Conservation (phyloP, 2,888 invertebrate species). For the Drosophila ustulata region DNA sequence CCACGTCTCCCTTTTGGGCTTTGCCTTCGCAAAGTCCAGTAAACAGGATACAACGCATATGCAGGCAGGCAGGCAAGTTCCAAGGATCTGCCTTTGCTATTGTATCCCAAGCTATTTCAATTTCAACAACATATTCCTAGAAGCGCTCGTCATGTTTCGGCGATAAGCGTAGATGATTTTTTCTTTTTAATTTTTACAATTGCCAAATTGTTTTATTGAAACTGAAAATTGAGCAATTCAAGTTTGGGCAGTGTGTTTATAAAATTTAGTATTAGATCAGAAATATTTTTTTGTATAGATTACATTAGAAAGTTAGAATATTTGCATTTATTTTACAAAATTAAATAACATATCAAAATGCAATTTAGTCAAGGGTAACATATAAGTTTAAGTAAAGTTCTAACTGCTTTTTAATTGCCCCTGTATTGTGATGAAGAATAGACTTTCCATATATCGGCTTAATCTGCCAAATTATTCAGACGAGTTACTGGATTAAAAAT, state of each 20-base stretch:
- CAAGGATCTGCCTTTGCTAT: slow-evolving; percentile 21
- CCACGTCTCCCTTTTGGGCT: slow-evolving; percentile 66
- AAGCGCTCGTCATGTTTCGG: slow-evolving; percentile 34
- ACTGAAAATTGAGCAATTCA: background rate
- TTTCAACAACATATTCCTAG: slow-evolving; percentile 51
- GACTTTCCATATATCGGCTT: too few relatives aligned
- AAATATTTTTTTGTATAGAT: background rate
- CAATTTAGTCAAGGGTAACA: too few relatives aligned
- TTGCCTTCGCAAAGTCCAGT: slow-evolving; percentile 71
- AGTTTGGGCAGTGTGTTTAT: background rate
- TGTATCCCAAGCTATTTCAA: slow-evolving; percentile 58
- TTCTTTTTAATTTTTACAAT: background rate
- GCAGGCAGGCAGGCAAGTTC: slow-evolving; percentile 54
- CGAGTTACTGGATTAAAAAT: too few relatives aligned
- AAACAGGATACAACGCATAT: slow-evolving; percentile 42
- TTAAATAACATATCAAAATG: too few relatives aligned
- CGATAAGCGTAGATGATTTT: slow-evolving; percentile 18
- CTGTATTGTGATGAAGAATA: too few relatives aligned
- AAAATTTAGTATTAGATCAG: background rate
- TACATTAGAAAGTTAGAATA: too few relatives aligned
- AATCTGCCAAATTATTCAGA: too few relatives aligned
- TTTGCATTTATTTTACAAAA: too few relatives aligned
- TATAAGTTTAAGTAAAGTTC: too few relatives aligned
- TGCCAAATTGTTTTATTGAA: background rate
- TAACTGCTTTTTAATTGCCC: too few relatives aligned